Base-by-base conservation (phyloP, 1,140 invertebrate species). In the Drosophila pachea region DNA sequence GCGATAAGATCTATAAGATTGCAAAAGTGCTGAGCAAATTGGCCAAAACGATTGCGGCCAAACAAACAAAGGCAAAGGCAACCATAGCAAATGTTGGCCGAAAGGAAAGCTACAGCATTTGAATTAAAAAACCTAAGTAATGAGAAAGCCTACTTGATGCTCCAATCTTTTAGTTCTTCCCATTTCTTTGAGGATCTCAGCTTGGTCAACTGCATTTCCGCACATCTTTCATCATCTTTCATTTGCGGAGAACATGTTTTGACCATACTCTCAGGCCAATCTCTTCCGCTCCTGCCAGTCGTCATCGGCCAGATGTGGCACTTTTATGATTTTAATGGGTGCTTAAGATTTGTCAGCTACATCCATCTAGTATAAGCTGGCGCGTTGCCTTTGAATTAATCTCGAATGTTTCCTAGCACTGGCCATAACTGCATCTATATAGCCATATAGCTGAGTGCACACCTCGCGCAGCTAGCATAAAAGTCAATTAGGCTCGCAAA, bases 401-500 rank as follows among this genome's bases (percentile, higher is more conserved):
- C 49, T 22, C 22, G 22, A 22, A 16, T 5, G 49, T 59, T 64
- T 50, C 32, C 67, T 47, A 29, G 38, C 5, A 31, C 35, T 56
- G 31, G 50, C 52, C 66, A 47, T 48, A 35, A 47, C 35, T n/a
- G 6, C n/a, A 42, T 12, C n/a, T 40, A 36, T 35, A 47, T 47
- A 36, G 29, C 16, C 43, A 49, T 63, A 69, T 69, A 32, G 11
- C 38, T 42, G 58, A 67, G 50, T 31, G 48, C 35, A 36, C 55
- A 36, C n/a, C 49, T 14, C 22, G 11, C 36, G 11, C 31, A 35
- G 14, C 2, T 31, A 31, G 59, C 78, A 74, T 82, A 77, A 77
- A 82, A 77, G 50, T 38, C 78, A 81, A 81, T 82, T 82, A 81
- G 56, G 58, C 22, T 22, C 16, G 61, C 38, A 48, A 67, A 64